These are phyloP conservation scores for Seriola quinqueradiata DNA, from an alignment of 2,113 vertebrate species.

Conservation along the genomic window DNA sequence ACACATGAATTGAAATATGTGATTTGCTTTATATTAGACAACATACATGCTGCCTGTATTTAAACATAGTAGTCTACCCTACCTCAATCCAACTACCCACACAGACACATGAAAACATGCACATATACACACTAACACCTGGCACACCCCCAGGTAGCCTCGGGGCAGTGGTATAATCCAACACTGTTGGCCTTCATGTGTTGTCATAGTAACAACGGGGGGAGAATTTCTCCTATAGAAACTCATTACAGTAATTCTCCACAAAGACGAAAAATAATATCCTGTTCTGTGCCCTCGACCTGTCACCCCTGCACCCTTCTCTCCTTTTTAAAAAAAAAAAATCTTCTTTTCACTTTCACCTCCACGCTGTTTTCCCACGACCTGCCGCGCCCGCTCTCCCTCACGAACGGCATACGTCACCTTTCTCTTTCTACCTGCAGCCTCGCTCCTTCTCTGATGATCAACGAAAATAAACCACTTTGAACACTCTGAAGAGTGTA, in stretches of 20 bases:
- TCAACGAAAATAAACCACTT: slow-evolving; percentile 64
- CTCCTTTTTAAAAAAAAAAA: background rate
- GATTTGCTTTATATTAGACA: background rate
- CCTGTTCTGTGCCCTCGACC: slow-evolving; percentile 35
- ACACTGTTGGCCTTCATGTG: slow-evolving; percentile 75
- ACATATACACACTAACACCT: slow-evolving; percentile 54
- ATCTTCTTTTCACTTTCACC: background rate
- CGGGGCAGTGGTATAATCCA: slow-evolving; percentile 79
- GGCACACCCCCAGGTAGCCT: slow-evolving; percentile 70
- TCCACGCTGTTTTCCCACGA: slow-evolving; percentile 1
- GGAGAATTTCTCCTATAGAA: slow-evolving; percentile 76
- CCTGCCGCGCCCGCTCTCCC: slow-evolving; percentile 2
- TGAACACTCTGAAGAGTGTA: slow-evolving; percentile 30
- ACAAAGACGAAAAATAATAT: slow-evolving; percentile 47
- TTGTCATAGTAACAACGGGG: slow-evolving; percentile 85
- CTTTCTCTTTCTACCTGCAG: slow-evolving; percentile 26
- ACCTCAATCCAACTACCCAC: slow-evolving; percentile 41
- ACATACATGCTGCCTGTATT: background rate
- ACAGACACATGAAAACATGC: slow-evolving; percentile 37
- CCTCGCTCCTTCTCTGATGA: slow-evolving; percentile 40
- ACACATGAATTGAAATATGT: background rate
- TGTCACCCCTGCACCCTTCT: background rate
- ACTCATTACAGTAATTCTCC: slow-evolving; percentile 80
- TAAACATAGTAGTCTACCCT: slow-evolving; percentile 20
- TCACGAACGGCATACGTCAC: background rate